Base-by-base conservation (phyloP, 2,888 invertebrate genomes). In the Heliconius charithonia region DNA sequence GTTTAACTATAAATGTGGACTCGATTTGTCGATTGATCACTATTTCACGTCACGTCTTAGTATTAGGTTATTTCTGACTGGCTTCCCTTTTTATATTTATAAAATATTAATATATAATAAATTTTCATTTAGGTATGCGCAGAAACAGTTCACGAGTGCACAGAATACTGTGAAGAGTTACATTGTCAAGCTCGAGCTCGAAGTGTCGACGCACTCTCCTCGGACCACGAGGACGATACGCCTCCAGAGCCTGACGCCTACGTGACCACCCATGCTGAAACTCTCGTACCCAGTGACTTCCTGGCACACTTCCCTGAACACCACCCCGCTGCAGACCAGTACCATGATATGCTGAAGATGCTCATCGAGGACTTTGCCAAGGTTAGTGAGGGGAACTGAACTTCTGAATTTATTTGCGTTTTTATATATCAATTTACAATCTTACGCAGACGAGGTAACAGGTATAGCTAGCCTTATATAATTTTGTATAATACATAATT, bases 321-420 rank as follows among this genome's bases (percentile, higher is more conserved):
- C 16, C 25, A n/a, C 16, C 69, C 25, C 0, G 86, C 87, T 3
- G 81, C 87, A 4, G 95, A 95, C 0, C 84, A 84, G 1, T 90
- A 96, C 67, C 95, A 95, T 72, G 92, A 94, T 0, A 94, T 95
- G 82, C 90, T 96, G 16, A 93, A 95, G 77, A 92, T 95, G 27
- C 96, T 97, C 89, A 95, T 97, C 45, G 95, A 96, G 80, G 91
- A 96, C 72, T 97, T 97, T 85, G 95, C 96, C 56, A 85, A 85
- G 84, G 95, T 95, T 22, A 16, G 70, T 63, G 25, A 27, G n/a
- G 16, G n/a, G 4, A 22, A 9, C 22, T 67, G 6, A 22, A 22
- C 56, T 67, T 22, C 7, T 25, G 25, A 6, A 67, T 67, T 6
- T 37, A n/a, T 59, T 59, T 10, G 59, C 9, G 59, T 22, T 3